Percentiles rank a stretch among this genome's conserved stretches.
Conservation (phyloP, 2,113 vertebrate species). For the Hydrolagus affinis region DNA sequence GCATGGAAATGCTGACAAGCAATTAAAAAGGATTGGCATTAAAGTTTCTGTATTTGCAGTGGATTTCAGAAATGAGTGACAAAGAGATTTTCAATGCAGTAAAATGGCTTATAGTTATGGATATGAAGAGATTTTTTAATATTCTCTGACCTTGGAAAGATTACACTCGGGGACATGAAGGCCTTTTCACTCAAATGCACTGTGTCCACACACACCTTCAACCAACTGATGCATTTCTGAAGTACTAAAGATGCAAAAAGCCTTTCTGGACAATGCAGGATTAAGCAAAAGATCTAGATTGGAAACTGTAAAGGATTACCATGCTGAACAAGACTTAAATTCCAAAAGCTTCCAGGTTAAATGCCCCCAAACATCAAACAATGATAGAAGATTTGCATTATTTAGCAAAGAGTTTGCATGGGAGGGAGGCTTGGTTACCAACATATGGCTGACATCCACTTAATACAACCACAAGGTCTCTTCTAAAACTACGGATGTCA, state of each 20-base stretch:
- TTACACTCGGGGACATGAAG: neutral
- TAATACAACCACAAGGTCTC: neutral
- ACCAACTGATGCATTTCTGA: neutral
- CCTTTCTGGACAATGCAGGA: neutral
- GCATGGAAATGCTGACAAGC: neutral
- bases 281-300: neutral
- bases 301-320: constrained; percentile 19
- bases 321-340: constrained; percentile 18
- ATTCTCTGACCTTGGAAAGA: neutral
- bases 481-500: neutral
- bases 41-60: neutral
- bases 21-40: neutral
- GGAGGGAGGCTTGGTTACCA: neutral
- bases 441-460: neutral
- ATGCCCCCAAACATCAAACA: neutral
- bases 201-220: neutral
- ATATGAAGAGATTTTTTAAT: neutral
- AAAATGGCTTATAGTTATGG: neutral
- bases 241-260: neutral
- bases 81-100: neutral
- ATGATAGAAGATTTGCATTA: constrained; percentile 27
- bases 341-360: constrained; percentile 21
- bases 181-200: neutral
- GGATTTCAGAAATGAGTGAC: neutral
- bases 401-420: neutral